phyloP scores from a whole-genome alignment of 2,113 vertebrate species.

The Cathartes aura region DNA sequence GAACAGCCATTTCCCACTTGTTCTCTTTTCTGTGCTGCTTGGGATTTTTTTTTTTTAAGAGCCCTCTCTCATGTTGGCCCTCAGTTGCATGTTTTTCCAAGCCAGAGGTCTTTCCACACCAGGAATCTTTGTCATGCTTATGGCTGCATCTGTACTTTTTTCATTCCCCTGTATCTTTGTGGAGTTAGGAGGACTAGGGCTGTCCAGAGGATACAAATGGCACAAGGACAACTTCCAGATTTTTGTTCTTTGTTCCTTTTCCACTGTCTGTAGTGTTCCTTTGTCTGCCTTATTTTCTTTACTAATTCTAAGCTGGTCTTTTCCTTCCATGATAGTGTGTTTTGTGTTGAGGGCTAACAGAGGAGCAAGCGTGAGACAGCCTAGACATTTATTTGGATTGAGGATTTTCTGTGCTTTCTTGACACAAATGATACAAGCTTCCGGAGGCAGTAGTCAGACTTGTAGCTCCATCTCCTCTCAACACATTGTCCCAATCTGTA shows the following conservation, averaged over 20 bases:
- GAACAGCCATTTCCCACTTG: background rate
- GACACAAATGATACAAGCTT: background rate
- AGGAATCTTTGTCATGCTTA: background rate
- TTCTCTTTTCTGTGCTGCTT: background rate
- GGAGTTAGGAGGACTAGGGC: background rate
- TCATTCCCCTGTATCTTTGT: background rate
- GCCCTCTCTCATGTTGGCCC: background rate
- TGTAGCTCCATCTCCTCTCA: background rate
- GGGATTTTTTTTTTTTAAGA: background rate
- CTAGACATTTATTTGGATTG: background rate
- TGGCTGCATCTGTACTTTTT: background rate
- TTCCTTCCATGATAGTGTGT: background rate
- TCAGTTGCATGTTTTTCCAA: background rate
- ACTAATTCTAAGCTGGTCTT: background rate
- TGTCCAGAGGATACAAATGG: background rate
- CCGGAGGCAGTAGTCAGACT: background rate
- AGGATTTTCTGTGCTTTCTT: constrained; percentile 7
- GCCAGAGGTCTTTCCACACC: background rate
- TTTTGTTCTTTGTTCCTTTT: background rate
- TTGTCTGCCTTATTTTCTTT: background rate
- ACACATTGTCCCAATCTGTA: background rate
- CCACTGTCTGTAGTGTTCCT: background rate
- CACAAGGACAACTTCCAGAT: background rate
- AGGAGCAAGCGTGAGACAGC: background rate
- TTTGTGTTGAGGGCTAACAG: background rate